Conservation (phyloP, 37 sponge, comb jelly and placozoan genomes). For the Bolinopsis microptera region DNA sequence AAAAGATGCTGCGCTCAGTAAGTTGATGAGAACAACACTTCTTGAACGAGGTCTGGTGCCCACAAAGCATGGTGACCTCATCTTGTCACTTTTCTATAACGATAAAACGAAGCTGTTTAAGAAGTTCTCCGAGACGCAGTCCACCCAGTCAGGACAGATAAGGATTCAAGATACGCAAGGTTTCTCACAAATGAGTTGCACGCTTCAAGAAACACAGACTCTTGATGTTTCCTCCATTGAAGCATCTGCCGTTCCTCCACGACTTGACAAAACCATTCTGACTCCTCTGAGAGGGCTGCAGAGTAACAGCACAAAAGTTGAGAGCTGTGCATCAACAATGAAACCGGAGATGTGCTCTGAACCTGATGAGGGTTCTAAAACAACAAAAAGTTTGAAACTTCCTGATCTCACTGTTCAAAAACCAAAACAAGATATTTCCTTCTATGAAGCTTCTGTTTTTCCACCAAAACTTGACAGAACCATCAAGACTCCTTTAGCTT, state of each 20-base stretch:
- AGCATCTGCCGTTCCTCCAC: not conserved
- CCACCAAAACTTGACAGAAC: slow-evolving; percentile 21
- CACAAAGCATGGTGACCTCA: not conserved
- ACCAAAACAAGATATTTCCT: not conserved
- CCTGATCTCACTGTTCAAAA: not conserved
- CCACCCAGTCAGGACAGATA: not conserved
- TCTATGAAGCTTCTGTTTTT: slow-evolving; percentile 1
- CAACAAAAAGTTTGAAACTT: not conserved
- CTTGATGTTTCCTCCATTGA: not conserved
- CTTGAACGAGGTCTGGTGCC: slow-evolving; percentile 6
- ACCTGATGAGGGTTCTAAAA: not conserved
- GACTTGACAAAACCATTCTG: not conserved
- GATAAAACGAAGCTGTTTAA: slow-evolving; percentile 1
- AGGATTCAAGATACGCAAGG: not conserved
- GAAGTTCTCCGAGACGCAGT: not conserved
- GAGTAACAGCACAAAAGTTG: not conserved
- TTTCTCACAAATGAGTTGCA: not conserved
- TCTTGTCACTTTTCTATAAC: slow-evolving; percentile 5
- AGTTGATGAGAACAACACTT: not conserved
- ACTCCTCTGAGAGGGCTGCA: not conserved
- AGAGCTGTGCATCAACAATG: not conserved
- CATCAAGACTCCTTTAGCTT: not conserved
- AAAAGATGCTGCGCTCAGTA: slow-evolving; percentile 1
- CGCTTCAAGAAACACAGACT: not conserved
- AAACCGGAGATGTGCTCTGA: not conserved